Conservation (phyloP, 2,888 invertebrate genomes). For the Melanophora roralis region DNA sequence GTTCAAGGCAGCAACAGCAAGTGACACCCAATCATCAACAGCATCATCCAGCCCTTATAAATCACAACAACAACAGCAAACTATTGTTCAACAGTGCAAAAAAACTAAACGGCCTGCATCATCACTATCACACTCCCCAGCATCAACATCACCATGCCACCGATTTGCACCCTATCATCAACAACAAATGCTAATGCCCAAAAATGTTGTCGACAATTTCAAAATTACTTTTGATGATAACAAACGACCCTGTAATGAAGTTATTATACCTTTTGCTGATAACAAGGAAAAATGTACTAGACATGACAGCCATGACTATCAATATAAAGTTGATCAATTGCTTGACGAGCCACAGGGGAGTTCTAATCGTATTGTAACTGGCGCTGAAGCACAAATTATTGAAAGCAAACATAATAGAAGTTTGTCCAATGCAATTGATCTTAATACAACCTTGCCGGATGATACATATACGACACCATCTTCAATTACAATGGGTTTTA, state of each 20-base stretch:
- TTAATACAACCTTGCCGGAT: constrained; percentile 13
- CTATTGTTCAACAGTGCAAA: constrained; percentile 46
- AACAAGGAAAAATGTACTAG: constrained; percentile 10
- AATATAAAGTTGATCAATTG: constrained; percentile 57
- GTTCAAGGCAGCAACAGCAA: constrained; percentile 64
- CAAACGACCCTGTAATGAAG: constrained; percentile 42
- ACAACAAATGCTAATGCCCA: constrained; percentile 70
- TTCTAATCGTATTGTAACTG: constrained; percentile 43
- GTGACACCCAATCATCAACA: constrained; percentile 62
- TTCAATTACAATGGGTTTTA: constrained; percentile 26
- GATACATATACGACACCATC: constrained; percentile 44
- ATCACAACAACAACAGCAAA: constrained; percentile 63
- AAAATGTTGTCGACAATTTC: constrained; percentile 41
- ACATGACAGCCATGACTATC: constrained; percentile 3
- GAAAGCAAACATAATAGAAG: constrained; percentile 44
- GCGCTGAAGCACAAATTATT: neutral
- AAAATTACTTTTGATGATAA: constrained; percentile 55
- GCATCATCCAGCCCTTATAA: constrained; percentile 56
- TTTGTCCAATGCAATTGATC: constrained; percentile 45
- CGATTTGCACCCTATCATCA: constrained; percentile 62
- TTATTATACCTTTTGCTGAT: constrained; percentile 48
- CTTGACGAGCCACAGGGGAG: constrained; percentile 50
- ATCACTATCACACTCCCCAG: constrained; percentile 59
- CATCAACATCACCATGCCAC: constrained; percentile 43
- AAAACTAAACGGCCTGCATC: constrained; percentile 63